Evolutionary conservation across 2,888 invertebrate genomes (phyloP).

Genomic region (Calephelis perditalis): DNA sequence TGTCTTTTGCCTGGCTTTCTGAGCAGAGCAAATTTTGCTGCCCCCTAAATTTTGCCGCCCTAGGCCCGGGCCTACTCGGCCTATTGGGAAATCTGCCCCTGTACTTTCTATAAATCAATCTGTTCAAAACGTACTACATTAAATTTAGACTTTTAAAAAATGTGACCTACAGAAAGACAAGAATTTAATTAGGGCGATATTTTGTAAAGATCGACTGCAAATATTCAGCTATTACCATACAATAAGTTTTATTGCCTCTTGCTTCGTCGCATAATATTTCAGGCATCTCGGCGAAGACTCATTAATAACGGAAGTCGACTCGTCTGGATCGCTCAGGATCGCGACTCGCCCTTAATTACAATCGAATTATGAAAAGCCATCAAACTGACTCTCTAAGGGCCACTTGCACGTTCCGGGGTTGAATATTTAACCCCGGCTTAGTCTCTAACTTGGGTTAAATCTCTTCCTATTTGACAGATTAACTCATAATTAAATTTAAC

Average conservation of each 20-base stretch:
- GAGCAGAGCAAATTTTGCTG: too few species aligned
- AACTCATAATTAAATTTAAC: too few species aligned
- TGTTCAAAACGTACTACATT: too few species aligned
- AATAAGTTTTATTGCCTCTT: conserved; percentile 70
- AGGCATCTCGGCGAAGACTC: conserved; percentile 64
- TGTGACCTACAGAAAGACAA: conserved; percentile 1
- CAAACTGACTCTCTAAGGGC: conserved; percentile 2
- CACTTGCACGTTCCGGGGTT: too few species aligned
- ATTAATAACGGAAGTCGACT: conserved; percentile 50
- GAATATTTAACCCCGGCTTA: too few species aligned
- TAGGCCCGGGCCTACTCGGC: too few species aligned
- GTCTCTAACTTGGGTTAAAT: too few species aligned
- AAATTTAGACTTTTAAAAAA: neutral
- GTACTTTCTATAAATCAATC: too few species aligned
- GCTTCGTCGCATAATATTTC: conserved; percentile 62
- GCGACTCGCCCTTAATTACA: conserved; percentile 53
- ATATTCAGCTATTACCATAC: conserved; percentile 44
- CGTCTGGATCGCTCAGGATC: conserved; percentile 30
- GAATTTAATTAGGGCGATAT: conserved; percentile 5
- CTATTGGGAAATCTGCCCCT: too few species aligned
- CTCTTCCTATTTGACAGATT: too few species aligned
- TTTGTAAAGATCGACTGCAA: neutral
- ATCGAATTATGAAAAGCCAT: conserved; percentile 49
- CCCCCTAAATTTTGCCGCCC: too few species aligned
- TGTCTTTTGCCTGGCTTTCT: too few species aligned